A percentile compares a stretch with the other conserved stretches of the same genome.
These are phyloP conservation scores for Megaustenia siamemsis DNA, from an alignment of 2,888 invertebrate genomes.

Conservation along the genomic window DNA sequence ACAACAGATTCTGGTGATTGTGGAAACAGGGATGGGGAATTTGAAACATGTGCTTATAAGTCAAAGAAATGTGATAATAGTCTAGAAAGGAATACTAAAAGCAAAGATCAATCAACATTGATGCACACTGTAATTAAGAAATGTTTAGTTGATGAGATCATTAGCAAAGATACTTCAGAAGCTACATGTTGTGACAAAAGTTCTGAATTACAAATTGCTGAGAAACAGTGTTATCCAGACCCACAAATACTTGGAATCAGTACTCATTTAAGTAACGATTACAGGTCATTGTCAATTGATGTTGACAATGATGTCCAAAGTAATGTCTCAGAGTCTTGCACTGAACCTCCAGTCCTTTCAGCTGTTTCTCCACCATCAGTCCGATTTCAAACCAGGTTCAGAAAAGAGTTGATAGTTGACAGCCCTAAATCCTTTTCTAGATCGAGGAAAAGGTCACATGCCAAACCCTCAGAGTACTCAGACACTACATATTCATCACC, in stretches of 20 bases:
- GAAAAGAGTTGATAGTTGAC: slow-evolving; percentile 40
- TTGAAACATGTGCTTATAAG: neutral
- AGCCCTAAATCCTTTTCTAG: slow-evolving; percentile 32
- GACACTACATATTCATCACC: neutral
- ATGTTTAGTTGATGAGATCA: neutral
- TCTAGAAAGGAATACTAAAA: neutral
- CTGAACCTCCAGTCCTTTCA: slow-evolving; percentile 39
- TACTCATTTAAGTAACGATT: neutral
- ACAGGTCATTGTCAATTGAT: neutral
- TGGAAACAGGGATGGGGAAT: neutral
- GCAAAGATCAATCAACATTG: neutral
- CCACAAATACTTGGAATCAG: neutral
- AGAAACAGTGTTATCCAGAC: too few relatives aligned
- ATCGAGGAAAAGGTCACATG: slow-evolving; percentile 8
- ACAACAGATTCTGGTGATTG: slow-evolving; percentile 23
- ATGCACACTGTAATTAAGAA: neutral
- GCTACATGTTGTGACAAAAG: neutral
- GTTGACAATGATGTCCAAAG: neutral
- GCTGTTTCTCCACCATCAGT: neutral
- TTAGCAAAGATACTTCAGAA: neutral
- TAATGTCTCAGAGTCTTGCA: neutral
- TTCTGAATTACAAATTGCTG: neutral
- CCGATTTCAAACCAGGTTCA: neutral
- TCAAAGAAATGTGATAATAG: neutral
- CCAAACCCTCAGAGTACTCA: neutral